Evolutionary conservation across 2,113 vertebrate genomes (phyloP).

Genomic region (Genyomyrus donnyi): DNA sequence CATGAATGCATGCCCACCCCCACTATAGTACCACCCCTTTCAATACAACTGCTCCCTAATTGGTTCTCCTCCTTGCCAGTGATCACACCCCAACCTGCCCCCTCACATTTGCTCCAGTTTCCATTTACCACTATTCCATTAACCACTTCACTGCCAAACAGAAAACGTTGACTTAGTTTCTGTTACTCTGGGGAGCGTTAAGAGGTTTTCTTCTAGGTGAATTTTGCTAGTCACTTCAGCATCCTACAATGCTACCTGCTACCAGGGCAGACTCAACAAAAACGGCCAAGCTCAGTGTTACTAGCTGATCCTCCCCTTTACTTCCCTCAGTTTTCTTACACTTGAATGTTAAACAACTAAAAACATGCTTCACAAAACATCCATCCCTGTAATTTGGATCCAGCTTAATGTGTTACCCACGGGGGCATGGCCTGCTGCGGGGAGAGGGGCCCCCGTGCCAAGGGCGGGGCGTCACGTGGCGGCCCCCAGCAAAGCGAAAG

Average conservation of each 20-base stretch:
- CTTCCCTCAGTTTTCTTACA: neutral
- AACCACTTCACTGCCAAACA: constrained; percentile 23
- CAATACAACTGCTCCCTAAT: neutral
- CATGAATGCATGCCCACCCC: neutral
- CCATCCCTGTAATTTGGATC: neutral
- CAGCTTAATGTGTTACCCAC: neutral
- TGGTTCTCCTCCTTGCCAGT: neutral
- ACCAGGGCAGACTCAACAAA: neutral
- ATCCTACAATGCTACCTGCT: neutral
- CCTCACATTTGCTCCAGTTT: constrained; percentile 27
- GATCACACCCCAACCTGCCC: neutral
- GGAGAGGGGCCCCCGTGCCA: neutral
- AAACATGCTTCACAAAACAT: neutral
- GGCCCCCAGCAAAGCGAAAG: neutral
- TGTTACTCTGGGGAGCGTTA: neutral
- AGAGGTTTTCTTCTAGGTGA: neutral
- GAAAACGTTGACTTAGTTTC: neutral
- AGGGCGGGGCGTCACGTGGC: neutral
- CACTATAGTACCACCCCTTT: neutral
- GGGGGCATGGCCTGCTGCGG: neutral
- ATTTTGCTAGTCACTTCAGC: neutral
- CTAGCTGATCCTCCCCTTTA: neutral
- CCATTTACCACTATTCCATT: constrained; percentile 14
- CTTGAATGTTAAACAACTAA: neutral
- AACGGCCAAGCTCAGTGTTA: neutral